Evolutionary conservation across 37 sponge, comb jelly and placozoan genomes (phyloP).

Genomic region (Ephydatia muelleri): DNA sequence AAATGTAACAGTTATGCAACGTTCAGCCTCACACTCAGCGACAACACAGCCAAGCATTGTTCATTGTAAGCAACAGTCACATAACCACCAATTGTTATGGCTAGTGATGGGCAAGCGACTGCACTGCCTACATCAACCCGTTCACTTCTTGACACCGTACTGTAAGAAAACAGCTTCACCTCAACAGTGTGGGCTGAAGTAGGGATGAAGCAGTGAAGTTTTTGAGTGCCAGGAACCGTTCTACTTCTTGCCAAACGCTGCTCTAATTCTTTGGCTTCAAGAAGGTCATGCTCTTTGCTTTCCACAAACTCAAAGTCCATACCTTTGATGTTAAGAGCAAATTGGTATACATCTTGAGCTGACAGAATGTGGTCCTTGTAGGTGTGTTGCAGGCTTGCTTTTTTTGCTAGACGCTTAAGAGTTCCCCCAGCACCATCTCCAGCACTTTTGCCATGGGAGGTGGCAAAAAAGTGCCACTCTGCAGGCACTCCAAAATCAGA

Average conservation of each 20-base stretch:
- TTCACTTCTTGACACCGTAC: too few relatives aligned
- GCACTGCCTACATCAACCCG: too few relatives aligned
- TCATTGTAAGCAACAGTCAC: too few relatives aligned
- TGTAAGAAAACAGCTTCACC: too few relatives aligned
- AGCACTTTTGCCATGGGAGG: slow-evolving; percentile 11
- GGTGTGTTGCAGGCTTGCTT: slow-evolving; percentile 14
- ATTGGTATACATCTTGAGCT: not conserved
- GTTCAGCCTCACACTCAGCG: too few relatives aligned
- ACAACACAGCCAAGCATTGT: too few relatives aligned
- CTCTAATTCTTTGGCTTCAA: not conserved
- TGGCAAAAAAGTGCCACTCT: slow-evolving; percentile 34
- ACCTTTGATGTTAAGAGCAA: not conserved
- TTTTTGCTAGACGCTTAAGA: not conserved
- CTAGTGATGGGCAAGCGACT: too few relatives aligned
- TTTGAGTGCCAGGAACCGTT: slow-evolving; percentile 27
- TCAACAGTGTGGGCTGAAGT: too few relatives aligned
- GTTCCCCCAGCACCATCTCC: too few relatives aligned
- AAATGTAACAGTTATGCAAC: too few relatives aligned
- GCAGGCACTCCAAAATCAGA: slow-evolving; percentile 22
- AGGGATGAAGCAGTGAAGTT: slow-evolving; percentile 1
- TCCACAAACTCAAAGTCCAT: slow-evolving; percentile 9
- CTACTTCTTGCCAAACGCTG: not conserved
- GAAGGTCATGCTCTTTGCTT: not conserved
- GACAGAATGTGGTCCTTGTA: slow-evolving; percentile 22
- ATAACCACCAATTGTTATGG: too few relatives aligned